Base-by-base conservation (phyloP, 2,888 invertebrate species). In the Lottia gigantea region DNA sequence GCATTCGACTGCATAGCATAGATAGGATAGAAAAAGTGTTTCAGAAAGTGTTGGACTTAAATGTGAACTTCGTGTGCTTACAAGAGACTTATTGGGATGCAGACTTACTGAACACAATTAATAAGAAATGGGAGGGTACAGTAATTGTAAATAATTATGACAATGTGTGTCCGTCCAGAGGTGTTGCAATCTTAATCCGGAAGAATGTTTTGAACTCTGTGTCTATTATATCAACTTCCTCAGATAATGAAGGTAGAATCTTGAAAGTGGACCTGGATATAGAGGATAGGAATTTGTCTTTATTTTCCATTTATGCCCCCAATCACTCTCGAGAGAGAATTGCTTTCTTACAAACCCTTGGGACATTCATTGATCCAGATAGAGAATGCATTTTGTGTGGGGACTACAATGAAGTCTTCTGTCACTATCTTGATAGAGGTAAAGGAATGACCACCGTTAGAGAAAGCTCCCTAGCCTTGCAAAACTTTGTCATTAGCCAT, bases 261-360 rank as follows among this genome's bases (percentile, higher is more conserved):
- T 47, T 71, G 40, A 66, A 71, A 46, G 19, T 67, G 16, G 11
- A 11, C 14, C 49, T 63, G 62, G 26, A 63, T 46, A 19, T 49
- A 6, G 40, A 64, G n/a, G 40, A 63, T 63, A 31, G 67, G 63
- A 66, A 23, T 2, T 46, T 62, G 14, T 46, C 66, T 71, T 16
- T 71, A 23, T 31, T 71, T 40, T 62, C 62, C 64, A 46, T 71
- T 26, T 71, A 71, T 71, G 55, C 63, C 16, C 67, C 47, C 12
- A 46, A 46, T 46, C 12, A 46, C 3, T 12, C 12, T 46, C 12
- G 16, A 46, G 47, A 46, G 1, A 46, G 47, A 46, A 46, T 46
- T 46, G 47, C 47, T 46, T 46, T 46, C 16, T 46, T 46, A 15
- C 12, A 46, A 15, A 2, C 12, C 16, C 12, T 46, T 46, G 1